These are phyloP conservation scores for Siniperca scherzeri DNA, from an alignment of 2,797 vertebrate species.

Conservation along the genomic window DNA sequence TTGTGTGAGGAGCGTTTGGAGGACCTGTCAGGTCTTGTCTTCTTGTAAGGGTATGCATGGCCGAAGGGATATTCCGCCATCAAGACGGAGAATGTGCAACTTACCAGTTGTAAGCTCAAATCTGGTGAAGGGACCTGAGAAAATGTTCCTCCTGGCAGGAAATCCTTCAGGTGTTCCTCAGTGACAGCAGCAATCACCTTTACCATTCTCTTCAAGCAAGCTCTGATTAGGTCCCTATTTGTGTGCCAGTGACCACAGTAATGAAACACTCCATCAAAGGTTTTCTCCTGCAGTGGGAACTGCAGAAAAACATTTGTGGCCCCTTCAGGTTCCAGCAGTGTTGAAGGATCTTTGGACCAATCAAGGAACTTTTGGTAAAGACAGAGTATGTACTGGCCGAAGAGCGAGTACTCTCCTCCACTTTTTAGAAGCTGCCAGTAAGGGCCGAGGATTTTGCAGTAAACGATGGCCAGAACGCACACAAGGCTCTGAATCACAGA, in stretches of 20 bases:
- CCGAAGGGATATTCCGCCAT: constrained; percentile 84
- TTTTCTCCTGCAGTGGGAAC: constrained; percentile 81
- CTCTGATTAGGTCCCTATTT: constrained; percentile 79
- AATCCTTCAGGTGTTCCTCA: constrained; percentile 82
- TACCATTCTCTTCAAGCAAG: constrained; percentile 80
- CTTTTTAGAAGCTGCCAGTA: constrained; percentile 87
- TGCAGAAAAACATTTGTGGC: constrained; percentile 82
- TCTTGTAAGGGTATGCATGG: constrained; percentile 47
- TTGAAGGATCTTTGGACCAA: constrained; percentile 82
- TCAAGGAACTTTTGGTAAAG: constrained; percentile 85
- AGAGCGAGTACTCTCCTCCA: constrained; percentile 79
- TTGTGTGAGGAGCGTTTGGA: constrained; percentile 19
- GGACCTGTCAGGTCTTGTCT: constrained; percentile 43
- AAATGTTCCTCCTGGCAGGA: constrained; percentile 83
- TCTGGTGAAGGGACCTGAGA: constrained; percentile 69
- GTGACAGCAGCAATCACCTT: constrained; percentile 80
- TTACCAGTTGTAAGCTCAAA: constrained; percentile 63
- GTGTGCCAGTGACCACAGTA: constrained; percentile 81
- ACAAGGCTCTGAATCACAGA: constrained; percentile 82
- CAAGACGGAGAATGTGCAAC: constrained; percentile 82
- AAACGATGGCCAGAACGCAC: constrained; percentile 84
- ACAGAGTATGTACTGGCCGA: constrained; percentile 75
- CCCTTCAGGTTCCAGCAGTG: constrained; percentile 80
- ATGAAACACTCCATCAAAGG: constrained; percentile 78
- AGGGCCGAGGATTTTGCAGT: constrained; percentile 88